Conservation (phyloP, 64 coral and sea anemone genomes). For the Actinia equina region DNA sequence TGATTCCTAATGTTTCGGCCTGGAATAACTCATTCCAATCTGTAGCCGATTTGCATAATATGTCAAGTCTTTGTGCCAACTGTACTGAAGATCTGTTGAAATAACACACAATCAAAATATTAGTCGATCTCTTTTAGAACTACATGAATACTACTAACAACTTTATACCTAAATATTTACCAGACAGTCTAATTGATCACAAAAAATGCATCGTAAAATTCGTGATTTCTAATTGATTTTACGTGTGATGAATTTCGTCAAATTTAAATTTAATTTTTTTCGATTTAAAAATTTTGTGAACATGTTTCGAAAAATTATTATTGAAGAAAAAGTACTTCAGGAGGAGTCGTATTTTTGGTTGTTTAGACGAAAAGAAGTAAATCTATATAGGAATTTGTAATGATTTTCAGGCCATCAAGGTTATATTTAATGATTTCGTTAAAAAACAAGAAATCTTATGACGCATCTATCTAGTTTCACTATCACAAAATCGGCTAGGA, state of each 20-base stretch:
- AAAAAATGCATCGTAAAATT: neutral
- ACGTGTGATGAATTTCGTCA: neutral
- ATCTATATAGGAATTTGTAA: neutral
- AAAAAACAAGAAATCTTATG: neutral
- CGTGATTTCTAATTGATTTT: neutral
- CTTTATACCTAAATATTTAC: neutral
- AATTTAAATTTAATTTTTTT: neutral
- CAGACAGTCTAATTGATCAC: neutral
- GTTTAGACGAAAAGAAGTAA: neutral
- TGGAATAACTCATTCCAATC: conserved; percentile 90
- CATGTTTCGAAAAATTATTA: neutral
- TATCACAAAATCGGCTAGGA: neutral
- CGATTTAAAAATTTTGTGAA: neutral
- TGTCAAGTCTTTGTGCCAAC: conserved; percentile 84
- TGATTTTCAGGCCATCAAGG: neutral
- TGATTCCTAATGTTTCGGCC: conserved; percentile 65
- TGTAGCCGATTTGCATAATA: conserved; percentile 73
- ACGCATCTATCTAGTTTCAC: conserved; percentile 1
- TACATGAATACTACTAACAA: neutral
- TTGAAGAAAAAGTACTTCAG: neutral
- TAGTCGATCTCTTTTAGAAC: neutral
- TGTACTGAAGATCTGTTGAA: conserved; percentile 79
- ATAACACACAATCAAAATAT: neutral
- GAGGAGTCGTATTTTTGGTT: neutral
- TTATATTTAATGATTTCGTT: neutral